These are phyloP conservation scores for Callimorpha dominula DNA, from an alignment of 2,888 invertebrate genomes.

Conservation along the genomic window DNA sequence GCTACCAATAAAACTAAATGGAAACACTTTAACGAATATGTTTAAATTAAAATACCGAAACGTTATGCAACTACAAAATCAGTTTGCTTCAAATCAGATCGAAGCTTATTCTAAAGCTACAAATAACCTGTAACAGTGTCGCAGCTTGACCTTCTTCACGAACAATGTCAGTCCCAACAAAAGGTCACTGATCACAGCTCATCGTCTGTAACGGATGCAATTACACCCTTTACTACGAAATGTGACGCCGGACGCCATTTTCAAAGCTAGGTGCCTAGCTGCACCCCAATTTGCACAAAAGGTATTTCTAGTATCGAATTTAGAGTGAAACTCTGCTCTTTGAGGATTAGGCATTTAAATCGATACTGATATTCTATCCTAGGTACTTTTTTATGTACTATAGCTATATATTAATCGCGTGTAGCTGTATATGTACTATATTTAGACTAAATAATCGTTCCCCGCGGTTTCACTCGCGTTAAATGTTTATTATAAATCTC, in stretches of 20 bases:
- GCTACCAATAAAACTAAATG: too few species aligned
- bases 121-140: conserved; percentile 3
- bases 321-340: conserved; percentile 44
- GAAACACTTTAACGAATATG: neutral
- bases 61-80: neutral
- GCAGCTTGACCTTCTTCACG: conserved; percentile 12
- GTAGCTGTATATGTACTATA: too few species aligned
- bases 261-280: conserved; percentile 54
- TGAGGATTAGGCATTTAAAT: neutral
- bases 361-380: neutral
- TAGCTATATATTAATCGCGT: neutral
- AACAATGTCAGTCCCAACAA: conserved; percentile 51
- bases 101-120: neutral
- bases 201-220: conserved; percentile 73
- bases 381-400: neutral
- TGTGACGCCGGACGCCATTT: conserved; percentile 57
- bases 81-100: neutral
- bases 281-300: conserved; percentile 58
- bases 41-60: neutral
- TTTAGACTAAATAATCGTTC: too few species aligned
- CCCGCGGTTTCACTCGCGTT: too few species aligned
- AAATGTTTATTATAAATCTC: too few species aligned
- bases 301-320: conserved; percentile 60
- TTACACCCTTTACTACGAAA: conserved; percentile 60
- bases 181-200: conserved; percentile 54